Percentiles rank a stretch among this genome's conserved stretches.
Evolutionary conservation across 2,797 vertebrate species (phyloP).

Genomic region (Ciconia nigra): DNA sequence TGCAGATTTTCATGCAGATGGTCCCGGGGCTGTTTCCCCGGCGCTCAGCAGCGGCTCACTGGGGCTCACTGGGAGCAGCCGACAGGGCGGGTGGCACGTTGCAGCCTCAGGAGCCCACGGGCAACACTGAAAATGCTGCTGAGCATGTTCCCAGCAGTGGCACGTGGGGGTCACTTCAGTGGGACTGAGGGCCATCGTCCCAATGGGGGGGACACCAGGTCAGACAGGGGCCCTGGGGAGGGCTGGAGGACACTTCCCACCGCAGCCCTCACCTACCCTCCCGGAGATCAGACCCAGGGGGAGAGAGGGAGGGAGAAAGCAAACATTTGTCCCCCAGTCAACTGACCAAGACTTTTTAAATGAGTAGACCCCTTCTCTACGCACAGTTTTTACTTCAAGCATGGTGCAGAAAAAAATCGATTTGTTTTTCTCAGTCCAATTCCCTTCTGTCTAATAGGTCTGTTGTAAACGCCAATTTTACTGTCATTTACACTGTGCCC

Average conservation of each 20-base stretch:
- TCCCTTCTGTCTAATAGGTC: slow-evolving; percentile 57
- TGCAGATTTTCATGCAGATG: neutral
- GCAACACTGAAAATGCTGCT: neutral
- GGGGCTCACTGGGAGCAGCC: neutral
- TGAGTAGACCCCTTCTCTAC: neutral
- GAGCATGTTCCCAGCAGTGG: neutral
- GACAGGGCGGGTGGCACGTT: neutral
- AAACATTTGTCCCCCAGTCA: neutral
- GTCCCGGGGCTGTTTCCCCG: fast-evolving
- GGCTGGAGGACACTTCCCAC: neutral
- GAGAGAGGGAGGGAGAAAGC: neutral
- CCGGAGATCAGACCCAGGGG: neutral
- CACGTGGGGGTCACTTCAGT: neutral
- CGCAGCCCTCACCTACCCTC: neutral
- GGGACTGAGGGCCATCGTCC: neutral
- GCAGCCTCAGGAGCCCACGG: fast-evolving
- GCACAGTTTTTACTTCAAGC: neutral
- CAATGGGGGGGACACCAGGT: neutral
- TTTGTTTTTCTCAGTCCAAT: slow-evolving; percentile 52
- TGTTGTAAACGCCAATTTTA: slow-evolving; percentile 56
- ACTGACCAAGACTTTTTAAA: neutral
- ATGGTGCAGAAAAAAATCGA: slow-evolving; percentile 15
- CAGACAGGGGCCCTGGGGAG: neutral
- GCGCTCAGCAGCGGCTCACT: neutral
- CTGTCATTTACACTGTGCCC: slow-evolving; percentile 51